Conservation (phyloP, 2,888 invertebrate genomes). For the Cheilosia grossa region DNA sequence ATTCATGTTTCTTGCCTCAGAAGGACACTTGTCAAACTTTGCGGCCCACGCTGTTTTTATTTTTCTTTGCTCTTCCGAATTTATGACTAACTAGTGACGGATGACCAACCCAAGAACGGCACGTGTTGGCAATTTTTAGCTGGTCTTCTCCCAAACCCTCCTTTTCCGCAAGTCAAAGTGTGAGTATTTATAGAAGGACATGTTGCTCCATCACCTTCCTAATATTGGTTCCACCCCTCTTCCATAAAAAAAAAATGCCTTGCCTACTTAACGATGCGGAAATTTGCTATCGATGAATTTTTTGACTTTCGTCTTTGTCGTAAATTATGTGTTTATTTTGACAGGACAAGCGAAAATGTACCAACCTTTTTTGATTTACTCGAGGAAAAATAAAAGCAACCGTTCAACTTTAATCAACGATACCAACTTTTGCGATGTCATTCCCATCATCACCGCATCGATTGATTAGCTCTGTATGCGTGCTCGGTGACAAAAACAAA, state of each 20-base stretch:
- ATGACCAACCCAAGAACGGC: neutral
- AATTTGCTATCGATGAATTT: constrained; percentile 32
- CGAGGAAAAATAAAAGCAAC: neutral
- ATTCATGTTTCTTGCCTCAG: neutral
- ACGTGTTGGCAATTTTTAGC: neutral
- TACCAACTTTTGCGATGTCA: constrained; percentile 44
- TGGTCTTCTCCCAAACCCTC: neutral
- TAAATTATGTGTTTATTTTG: constrained; percentile 21
- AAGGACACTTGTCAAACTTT: neutral
- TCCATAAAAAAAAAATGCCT: neutral
- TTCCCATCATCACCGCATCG: constrained; percentile 16
- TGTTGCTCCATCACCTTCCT: neutral
- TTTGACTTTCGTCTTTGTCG: neutral
- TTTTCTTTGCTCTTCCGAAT: neutral
- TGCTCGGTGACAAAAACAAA: constrained; percentile 19
- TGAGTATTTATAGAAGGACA: neutral
- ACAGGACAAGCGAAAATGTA: neutral
- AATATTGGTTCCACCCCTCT: neutral
- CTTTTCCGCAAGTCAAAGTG: neutral
- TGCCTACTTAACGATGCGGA: constrained; percentile 10
- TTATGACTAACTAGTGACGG: neutral
- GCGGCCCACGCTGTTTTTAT: neutral
- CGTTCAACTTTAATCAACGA: constrained; percentile 46
- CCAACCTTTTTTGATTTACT: constrained; percentile 36
- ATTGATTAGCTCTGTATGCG: constrained; percentile 37